Conservation (phyloP, 2,888 invertebrate species). For the Scaptomyza reducta region DNA sequence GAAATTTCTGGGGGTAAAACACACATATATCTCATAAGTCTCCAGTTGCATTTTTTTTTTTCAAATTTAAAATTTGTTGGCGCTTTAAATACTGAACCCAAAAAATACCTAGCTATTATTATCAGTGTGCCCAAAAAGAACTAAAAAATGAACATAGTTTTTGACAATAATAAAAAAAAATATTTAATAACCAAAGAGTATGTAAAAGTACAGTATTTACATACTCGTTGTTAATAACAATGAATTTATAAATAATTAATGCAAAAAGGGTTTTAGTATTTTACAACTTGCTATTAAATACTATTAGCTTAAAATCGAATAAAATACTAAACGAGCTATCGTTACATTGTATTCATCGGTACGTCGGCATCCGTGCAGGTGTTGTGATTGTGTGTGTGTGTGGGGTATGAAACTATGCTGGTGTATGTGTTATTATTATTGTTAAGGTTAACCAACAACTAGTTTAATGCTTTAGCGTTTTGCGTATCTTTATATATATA, state of each 20-base stretch:
- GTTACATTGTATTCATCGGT: constrained; percentile 21
- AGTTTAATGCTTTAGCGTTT: constrained; percentile 63
- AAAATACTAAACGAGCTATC: constrained; percentile 24
- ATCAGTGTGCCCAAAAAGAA: neutral
- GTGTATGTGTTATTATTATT: constrained; percentile 54
- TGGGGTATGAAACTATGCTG: constrained; percentile 4
- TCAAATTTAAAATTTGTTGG: neutral
- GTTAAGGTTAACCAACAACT: constrained; percentile 58
- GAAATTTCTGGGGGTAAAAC: too few relatives aligned
- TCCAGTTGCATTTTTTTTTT: neutral
- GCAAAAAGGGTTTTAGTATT: neutral
- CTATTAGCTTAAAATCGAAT: neutral
- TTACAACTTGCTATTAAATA: neutral
- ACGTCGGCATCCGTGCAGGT: constrained; percentile 9
- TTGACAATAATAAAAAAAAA: neutral
- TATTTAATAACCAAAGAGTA: too few relatives aligned
- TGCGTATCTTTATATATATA: constrained; percentile 38
- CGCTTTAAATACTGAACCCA: neutral
- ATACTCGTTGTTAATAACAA: too few relatives aligned
- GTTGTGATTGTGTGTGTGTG: constrained; percentile 8
- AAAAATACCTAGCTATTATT: neutral
- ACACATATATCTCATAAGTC: neutral
- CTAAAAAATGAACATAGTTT: neutral
- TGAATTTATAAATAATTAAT: too few relatives aligned
- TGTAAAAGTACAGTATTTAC: too few relatives aligned